Percentiles rank a stretch among this genome's conserved stretches.
These are phyloP conservation scores for Onthophagus taurus DNA, from an alignment of 1,140 invertebrate species.

Conservation along the genomic window DNA sequence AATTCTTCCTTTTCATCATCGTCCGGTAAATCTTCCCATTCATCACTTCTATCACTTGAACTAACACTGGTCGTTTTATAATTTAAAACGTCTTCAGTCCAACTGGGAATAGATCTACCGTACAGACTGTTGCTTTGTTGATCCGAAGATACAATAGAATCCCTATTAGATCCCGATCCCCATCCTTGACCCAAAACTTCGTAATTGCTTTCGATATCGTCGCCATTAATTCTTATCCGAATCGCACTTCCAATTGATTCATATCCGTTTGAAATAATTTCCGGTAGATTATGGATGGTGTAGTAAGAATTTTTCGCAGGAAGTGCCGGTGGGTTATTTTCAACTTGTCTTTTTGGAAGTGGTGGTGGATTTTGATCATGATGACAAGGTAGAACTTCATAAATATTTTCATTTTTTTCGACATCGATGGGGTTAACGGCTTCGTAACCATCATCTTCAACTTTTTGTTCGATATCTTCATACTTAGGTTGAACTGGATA, in stretches of 20 bases:
- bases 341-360: constrained; percentile 17
- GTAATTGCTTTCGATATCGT: constrained; percentile 31
- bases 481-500: constrained; percentile 16
- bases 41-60: constrained; percentile 50
- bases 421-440: constrained; percentile 9
- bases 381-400: constrained; percentile 26
- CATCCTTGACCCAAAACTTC: constrained; percentile 13
- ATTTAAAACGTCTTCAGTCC: constrained; percentile 40
- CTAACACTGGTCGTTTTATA: constrained; percentile 39
- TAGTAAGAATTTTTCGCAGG: constrained; percentile 20
- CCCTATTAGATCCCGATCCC: constrained; percentile 42
- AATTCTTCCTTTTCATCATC: constrained; percentile 37
- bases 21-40: constrained; percentile 56
- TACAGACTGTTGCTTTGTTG: constrained; percentile 58
- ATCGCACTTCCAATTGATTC: constrained; percentile 23
- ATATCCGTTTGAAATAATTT: constrained; percentile 30
- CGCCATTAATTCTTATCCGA: background rate
- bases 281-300: constrained; percentile 16
- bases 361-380: constrained; percentile 14
- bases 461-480: constrained; percentile 19
- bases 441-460: constrained; percentile 25
- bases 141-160: constrained; percentile 50
- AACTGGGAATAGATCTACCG: constrained; percentile 45
- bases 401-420: constrained; percentile 24
- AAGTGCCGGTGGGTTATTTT: constrained; percentile 26